Base-by-base conservation (phyloP, 2,888 invertebrate genomes). In the Hemithea aestivaria region DNA sequence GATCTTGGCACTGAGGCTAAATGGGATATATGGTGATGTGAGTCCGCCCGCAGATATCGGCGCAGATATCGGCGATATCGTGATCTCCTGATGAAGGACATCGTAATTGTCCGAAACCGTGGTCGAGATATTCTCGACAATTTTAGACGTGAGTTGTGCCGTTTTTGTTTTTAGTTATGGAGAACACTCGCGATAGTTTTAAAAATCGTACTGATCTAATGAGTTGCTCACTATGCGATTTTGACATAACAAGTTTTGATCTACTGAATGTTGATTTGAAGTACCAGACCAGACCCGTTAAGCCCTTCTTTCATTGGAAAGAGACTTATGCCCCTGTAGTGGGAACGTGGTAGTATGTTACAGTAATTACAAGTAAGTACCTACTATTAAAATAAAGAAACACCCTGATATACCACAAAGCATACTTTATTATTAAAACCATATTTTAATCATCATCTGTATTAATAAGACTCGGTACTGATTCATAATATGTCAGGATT, bases 401-500 rank as follows among this genome's bases (percentile, higher is more conserved):
- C 32, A 32, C 32, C 32, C 32, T 32, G 25, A 32, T 32, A 32
- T 32, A 32, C 32, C 32, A 32, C 32, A 32, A 32, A 32, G 32
- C 25, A 32, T 32, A 32, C 32, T 32, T 32, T 32, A 32, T 32
- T 32, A 32, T 32, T 32, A 25, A 32, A 32, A 32, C 32, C 32
- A 32, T 32, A 32, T 32, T 32, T 25, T 32, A 32, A 32, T 25
- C 32, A 32, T 32, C 25, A 32, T 32, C 25, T 32, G 32, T 32
- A 32, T 32, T 32, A 32, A 32, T 32, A 32, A 32, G 25, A 37
- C 23, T 27, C 25, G 28, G 35, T 35, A 28, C 35, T 28, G 35
- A 35, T 35, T 35, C 35, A 35, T 35, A 35, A 27, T 27, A 27
- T 28, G 35, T 35, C 35, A 35, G 28, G 28, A 35, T 35, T 27